Conservation (phyloP, 2,888 invertebrate genomes). For the Platycnemis pennipes region DNA sequence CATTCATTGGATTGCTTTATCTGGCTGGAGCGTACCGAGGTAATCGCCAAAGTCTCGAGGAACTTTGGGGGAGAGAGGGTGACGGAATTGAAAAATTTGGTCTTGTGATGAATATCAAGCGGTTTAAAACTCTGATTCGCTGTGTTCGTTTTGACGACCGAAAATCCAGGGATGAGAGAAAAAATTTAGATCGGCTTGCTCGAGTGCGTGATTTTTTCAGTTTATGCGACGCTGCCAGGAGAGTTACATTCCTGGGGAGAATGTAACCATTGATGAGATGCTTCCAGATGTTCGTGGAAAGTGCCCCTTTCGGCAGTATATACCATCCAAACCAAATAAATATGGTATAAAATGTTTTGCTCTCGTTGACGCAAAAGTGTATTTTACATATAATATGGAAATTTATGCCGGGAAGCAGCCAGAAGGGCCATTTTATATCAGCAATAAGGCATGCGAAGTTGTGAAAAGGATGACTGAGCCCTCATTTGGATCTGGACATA, state of each 20-base stretch:
- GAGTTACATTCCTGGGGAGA: conserved; percentile 72
- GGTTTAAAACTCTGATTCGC: conserved; percentile 73
- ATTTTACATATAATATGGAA: conserved; percentile 73
- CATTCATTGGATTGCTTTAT: conserved; percentile 75
- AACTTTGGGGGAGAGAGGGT: conserved; percentile 73
- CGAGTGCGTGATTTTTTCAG: conserved; percentile 70
- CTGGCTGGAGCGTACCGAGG: conserved; percentile 74
- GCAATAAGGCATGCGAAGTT: conserved; percentile 71
- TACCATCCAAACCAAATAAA: conserved; percentile 74
- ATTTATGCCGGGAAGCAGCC: conserved; percentile 75
- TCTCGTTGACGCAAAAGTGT: conserved; percentile 72
- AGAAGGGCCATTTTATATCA: conserved; percentile 73
- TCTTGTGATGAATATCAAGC: conserved; percentile 73
- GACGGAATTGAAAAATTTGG: conserved; percentile 75
- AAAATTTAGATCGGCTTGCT: conserved; percentile 70
- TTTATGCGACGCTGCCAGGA: conserved; percentile 75
- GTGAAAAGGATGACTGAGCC: conserved; percentile 71
- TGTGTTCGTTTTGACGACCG: conserved; percentile 48
- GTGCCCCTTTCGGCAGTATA: conserved; percentile 75
- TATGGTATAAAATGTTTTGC: conserved; percentile 72
- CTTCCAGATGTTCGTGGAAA: conserved; percentile 72
- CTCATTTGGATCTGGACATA: conserved; percentile 71
- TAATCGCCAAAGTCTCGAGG: conserved; percentile 72
- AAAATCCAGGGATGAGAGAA: conserved; percentile 67
- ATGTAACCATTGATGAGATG: conserved; percentile 73